Evolutionary conservation across 2,888 invertebrate genomes (phyloP), one percentile per base, ranked within the genome.

Genomic region (Athalia cordata): DNA sequence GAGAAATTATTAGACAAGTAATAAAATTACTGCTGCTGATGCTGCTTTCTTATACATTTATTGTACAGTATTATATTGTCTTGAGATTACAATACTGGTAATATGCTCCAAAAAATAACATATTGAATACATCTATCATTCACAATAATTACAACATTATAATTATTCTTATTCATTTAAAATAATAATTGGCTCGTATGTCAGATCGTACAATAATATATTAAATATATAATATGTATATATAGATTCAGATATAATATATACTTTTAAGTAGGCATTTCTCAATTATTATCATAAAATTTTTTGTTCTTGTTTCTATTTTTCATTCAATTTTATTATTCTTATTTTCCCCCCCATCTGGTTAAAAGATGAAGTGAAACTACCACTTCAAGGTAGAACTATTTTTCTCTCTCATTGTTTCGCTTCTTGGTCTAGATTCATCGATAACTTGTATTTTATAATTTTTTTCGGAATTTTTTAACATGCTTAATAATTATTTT

Each of bases 71-170:
- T 62, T 50, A 52, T 75, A 75, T 75, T 75, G 75, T 75, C 61
- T 75, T 50, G 49, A 72, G 13, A 59, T 45, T 72, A 72, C 72
- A 72, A 72, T 59, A 72, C 59, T 72, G 72, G 45, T 72, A 72
- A 72, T 72, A 72, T 72, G 72, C 72, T 72, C 72, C 59, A 47
- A 72, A 72, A 72, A 75, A 75, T 75, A 75, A 75, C 75, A 75
- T 55, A n/a, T 59, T 75, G 29, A 75, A 62, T 75, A 75, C 75
- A 75, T 62, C 50, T 75, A 61, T 75, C 29, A 29, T 29, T 29
- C 29, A 29, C 29, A 29, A 29, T 29, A 29, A 29, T 29, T 29
- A 29, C 29, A 29, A 29, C 29, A 29, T 29, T 49, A 29, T 15
- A 75, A 50, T 50, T 50, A 49, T 50, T 62, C 50, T 11, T 75